Base-by-base conservation (phyloP, 1,140 invertebrate species). In the Vanessa atalanta region DNA sequence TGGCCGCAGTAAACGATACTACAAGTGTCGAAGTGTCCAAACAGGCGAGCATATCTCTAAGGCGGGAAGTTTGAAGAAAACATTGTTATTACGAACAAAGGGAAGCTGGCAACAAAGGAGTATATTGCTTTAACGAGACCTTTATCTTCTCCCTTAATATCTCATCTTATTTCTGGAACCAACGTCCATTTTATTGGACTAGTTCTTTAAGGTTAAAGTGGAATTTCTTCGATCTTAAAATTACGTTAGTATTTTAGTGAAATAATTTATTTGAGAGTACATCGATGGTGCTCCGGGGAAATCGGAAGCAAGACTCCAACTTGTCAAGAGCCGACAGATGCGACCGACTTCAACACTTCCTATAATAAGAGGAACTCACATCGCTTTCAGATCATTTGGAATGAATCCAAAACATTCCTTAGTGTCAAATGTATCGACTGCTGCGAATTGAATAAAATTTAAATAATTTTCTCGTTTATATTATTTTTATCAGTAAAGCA, bases 321-420 rank as follows among this genome's bases (percentile, higher is more conserved):
- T 74, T 74, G 72, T 74, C 66, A 64, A 47, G 66, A 26, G 11
- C 15, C 72, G 66, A 69, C 66, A 74, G 72, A 74, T 69, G 72
- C 47, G 26, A 26, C 57, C 60, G 72, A 47, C 61, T 65, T 55
- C 26, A 55, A 47, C 70, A 65, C 55, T 64, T 47, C 37, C 50
- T 67, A 55, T 50, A 67, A 43, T 43, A 43, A 43, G 37, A 67
- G 50, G 37, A 55, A 16, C 16, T 67, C 20, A 31, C 53, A 57
- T 57, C 51, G 53, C 53, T 47, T 68, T 68, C 14, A 43, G 31
- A 61, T 31, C 31, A 37, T 26, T 61, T 37, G 57, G 57, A 61
- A 31, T 61, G 57, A 61, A 61, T 61, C 57, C 31, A 61, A n/a
- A 61, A 61, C 43, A 57, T 23, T 12, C 53, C 16, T 20, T 57